Base-by-base conservation (phyloP, 2,797 vertebrate genomes). In the Numenius phaeopus region DNA sequence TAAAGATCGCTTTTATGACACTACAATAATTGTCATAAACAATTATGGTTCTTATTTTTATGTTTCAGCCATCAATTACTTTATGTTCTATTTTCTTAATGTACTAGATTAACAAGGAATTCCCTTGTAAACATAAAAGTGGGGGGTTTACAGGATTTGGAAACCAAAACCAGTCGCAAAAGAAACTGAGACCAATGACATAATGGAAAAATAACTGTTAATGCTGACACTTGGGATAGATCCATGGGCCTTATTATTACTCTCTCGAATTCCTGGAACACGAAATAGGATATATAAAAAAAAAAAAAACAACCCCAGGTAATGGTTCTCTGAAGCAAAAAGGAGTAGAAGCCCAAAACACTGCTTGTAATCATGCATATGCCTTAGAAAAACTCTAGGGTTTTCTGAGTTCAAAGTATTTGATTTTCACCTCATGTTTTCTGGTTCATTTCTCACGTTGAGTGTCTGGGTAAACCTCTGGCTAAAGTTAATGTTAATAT, bases 21-120 rank as follows among this genome's bases (percentile, higher is more conserved):
- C 3, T 44, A 1, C 0, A 16, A 7, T 6, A 5, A 5, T 17
- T 42, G 4, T 29, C 16, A 20, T 18, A 42, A 61, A n/a, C 2
- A 8, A 1, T 30, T 24, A 5, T 4, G 10, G 2, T 54, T 55
- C 4, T 19, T 4, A 3, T 39, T 57, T 49, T 77, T 30, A 54
- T 65, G 5, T 14, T 61, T 44, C 34, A 37, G 54, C 9, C 11
- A n/a, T 49, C 37, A 37, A 59, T 27, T 39, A 52, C 9, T n/a
- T 59, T 13, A 29, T 17, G 1, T 3, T 27, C 3, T 66, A 0
- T n/a, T n/a, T 73, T 72, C n/a, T 29, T 59, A 10, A 24, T 0
- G 0, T 22, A 30, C 5, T 8, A 40, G 17, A 21, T 70, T 27
- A 70, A 46, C 44, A 59, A 55, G 32, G 30, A 26, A 71, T 27